Conservation (phyloP, 1,140 invertebrate genomes). For the Acyrthosiphon pisum region DNA sequence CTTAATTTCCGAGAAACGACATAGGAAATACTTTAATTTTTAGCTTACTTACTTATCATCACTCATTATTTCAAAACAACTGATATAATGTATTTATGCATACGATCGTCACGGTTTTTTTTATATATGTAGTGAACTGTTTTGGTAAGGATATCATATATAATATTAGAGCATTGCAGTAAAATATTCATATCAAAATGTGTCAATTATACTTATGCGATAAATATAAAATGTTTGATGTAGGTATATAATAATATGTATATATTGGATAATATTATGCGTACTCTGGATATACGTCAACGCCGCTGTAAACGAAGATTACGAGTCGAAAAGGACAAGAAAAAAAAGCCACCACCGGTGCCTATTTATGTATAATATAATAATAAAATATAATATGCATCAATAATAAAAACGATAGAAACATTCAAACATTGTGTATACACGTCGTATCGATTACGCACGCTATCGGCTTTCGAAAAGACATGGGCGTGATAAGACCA, state of each 20-base stretch:
- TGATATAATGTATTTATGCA: too few species aligned
- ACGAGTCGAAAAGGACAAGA: neutral
- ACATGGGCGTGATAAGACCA: neutral
- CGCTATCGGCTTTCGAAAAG: slow-evolving; percentile 22
- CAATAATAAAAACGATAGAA: neutral
- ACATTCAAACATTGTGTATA: neutral
- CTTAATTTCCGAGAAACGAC: neutral
- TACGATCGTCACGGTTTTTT: neutral
- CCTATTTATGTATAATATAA: neutral
- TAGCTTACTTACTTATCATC: too few species aligned
- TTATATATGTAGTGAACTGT: neutral
- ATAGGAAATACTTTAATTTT: too few species aligned
- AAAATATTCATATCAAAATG: neutral
- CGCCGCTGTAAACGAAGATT: neutral
- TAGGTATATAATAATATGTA: neutral
- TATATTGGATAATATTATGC: neutral
- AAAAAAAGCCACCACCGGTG: neutral
- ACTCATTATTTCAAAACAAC: too few species aligned
- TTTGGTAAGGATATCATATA: neutral
- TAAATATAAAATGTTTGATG: neutral
- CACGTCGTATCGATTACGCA: neutral
- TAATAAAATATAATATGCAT: neutral
- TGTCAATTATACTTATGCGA: neutral
- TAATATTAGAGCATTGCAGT: neutral
- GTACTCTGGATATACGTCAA: neutral